Evolutionary conservation across 2,113 vertebrate genomes (phyloP).

Genomic region (Echinops telfairi): DNA sequence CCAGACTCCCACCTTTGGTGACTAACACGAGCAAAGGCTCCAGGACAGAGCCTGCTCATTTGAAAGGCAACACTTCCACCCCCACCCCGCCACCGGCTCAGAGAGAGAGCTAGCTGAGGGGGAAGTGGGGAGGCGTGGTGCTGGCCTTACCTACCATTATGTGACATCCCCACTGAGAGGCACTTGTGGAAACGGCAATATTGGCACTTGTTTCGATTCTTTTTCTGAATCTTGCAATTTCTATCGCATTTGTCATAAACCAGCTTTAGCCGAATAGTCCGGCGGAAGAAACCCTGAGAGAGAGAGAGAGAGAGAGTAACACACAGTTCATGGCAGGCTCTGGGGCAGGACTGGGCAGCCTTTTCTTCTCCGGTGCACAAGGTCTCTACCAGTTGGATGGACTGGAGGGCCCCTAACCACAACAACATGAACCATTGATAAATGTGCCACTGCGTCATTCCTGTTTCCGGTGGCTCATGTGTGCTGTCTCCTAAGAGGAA

Average conservation of each 20-base stretch:
- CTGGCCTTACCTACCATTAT: slow-evolving; percentile 93
- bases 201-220: slow-evolving; percentile 99
- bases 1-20: fast-evolving
- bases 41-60: too few relatives aligned
- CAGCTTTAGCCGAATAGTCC: slow-evolving; percentile 97
- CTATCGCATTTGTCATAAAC: slow-evolving; percentile 95
- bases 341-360: too few relatives aligned
- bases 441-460: too few relatives aligned
- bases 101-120: fast-evolving
- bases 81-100: too few relatives aligned
- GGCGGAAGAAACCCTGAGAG: slow-evolving; percentile 94
- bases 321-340: fast-evolving
- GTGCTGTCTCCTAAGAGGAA: neutral
- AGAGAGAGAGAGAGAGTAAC: fast-evolving
- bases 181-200: slow-evolving; percentile 99
- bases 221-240: slow-evolving; percentile 98
- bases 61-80: too few relatives aligned
- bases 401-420: too few relatives aligned
- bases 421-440: too few relatives aligned
- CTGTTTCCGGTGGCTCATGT: neutral
- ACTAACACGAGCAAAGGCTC: fast-evolving
- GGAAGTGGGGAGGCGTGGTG: fast-evolving
- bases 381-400: too few relatives aligned
- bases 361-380: too few relatives aligned
- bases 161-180: slow-evolving; percentile 98